Percentiles rank a stretch among this genome's conserved stretches.
phyloP scores from a whole-genome alignment of 2,113 vertebrate species.

The Excalfactoria chinensis region DNA sequence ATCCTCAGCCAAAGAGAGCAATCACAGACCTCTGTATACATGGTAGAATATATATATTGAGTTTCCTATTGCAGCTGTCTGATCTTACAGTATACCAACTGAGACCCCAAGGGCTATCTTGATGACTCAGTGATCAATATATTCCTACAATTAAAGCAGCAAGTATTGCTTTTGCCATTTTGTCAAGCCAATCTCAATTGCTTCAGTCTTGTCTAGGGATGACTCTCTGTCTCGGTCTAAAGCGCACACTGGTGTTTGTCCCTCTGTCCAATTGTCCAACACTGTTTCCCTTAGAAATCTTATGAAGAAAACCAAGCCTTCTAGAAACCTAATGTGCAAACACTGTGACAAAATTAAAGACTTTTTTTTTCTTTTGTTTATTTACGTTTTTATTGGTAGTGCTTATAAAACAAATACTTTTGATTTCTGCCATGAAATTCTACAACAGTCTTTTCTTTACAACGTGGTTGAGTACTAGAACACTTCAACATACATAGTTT shows the following conservation, averaged over 20 bases:
- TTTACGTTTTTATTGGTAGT: not conserved
- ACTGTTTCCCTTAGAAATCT: not conserved
- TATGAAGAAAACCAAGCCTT: not conserved
- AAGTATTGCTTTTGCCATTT: not conserved
- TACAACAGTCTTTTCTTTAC: not conserved
- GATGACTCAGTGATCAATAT: not conserved
- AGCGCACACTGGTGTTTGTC: not conserved
- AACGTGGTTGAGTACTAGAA: not conserved
- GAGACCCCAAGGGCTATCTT: not conserved
- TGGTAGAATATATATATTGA: not conserved
- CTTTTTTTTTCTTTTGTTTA: not conserved
- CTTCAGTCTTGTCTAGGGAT: not conserved
- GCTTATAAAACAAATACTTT: not conserved
- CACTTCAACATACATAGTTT: not conserved
- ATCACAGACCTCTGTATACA: not conserved
- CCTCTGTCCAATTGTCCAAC: not conserved
- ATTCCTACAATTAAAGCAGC: not conserved
- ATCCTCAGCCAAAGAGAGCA: not conserved
- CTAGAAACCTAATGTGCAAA: not conserved
- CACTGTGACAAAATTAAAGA: accelerated
- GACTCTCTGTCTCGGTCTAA: not conserved
- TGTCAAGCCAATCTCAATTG: not conserved
- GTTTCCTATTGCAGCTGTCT: not conserved
- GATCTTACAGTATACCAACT: not conserved
- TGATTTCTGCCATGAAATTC: not conserved